Evolutionary conservation across 1,140 invertebrate species (phyloP), one percentile per base, ranked within the genome.

Genomic region (Ptiloglossa arizonensis): DNA sequence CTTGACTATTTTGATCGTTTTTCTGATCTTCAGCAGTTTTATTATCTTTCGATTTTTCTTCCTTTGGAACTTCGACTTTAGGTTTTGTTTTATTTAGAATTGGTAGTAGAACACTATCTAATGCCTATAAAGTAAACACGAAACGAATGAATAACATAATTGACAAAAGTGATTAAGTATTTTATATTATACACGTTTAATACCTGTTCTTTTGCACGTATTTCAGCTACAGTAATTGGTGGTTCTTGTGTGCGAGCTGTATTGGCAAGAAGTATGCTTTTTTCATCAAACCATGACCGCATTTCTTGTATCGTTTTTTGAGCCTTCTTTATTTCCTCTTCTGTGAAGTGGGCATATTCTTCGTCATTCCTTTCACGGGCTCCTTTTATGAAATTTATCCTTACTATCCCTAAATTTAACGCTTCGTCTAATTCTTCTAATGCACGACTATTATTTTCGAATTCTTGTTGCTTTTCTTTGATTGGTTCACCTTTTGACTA

Each of bases 1-100:
- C 75, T 76, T 90, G 89, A 22, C 79, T 80, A 57, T 89, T 90
- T 78, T 90, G 87, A 68, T 83, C 87, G 68, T 62, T 87, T 72
- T 89, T 91, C 9, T 88, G 74, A 15, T 82, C 88, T 5, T 83
- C 83, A 9, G 69, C 71, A 38, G 71, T 11, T 48, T 89, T 91
- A 41, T 41, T 41, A 3, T 91, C 88, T 84, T 90, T 89, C 71
- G 88, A 69, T 75, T 90, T 91, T 0, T 93, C 91, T 48, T 91
- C 88, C 32, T 92, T 92, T 13, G 92, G 91, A 9, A 91, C 89
- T 29, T 94, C 93, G 4, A 90, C 93, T 91, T 96, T 96, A 9
- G 97, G 97, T 90, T 97, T 97, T 27, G 96, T 96, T 91, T 97
- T 98, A 87, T 96, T 97, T 56, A 98, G 91, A 75, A 97, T 96